These are phyloP conservation scores for Ephestia elutella DNA, from an alignment of 1,140 invertebrate species.

Conservation along the genomic window DNA sequence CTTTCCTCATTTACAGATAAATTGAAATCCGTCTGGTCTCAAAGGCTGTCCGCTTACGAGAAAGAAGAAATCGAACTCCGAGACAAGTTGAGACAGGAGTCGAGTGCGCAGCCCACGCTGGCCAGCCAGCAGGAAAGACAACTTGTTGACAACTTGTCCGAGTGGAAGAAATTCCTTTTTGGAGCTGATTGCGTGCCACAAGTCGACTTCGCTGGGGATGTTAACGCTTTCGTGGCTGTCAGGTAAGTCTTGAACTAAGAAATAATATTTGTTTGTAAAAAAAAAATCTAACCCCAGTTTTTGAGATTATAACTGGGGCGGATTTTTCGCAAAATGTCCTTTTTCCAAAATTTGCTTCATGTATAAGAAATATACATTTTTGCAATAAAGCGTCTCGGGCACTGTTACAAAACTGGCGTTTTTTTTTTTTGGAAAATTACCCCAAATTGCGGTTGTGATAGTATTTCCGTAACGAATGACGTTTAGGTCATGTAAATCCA, in stretches of 20 bases:
- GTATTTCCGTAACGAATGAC: too few relatives aligned
- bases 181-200: slow-evolving; percentile 43
- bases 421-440: too few relatives aligned
- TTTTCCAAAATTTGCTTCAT: too few relatives aligned
- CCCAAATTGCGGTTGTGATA: too few relatives aligned
- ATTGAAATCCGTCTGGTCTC: slow-evolving; percentile 63
- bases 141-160: slow-evolving; percentile 25
- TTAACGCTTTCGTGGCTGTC: slow-evolving; percentile 53
- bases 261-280: too few relatives aligned
- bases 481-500: too few relatives aligned
- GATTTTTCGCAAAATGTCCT: too few relatives aligned
- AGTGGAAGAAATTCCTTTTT: slow-evolving; percentile 51
- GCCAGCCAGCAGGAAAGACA: slow-evolving; percentile 21
- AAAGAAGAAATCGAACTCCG: slow-evolving; percentile 71
- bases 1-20: slow-evolving; percentile 49
- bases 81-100: slow-evolving; percentile 61
- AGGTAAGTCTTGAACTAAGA: slow-evolving; percentile 43
- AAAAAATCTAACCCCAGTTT: too few relatives aligned
- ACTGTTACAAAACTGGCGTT: too few relatives aligned
- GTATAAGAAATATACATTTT: too few relatives aligned
- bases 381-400: too few relatives aligned
- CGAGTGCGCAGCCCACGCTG: slow-evolving; percentile 10
- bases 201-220: slow-evolving; percentile 49
- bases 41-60: slow-evolving; percentile 68
- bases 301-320: too few relatives aligned